phyloP scores from a whole-genome alignment of 1,140 invertebrate genomes.

The Dreissena polymorpha region DNA sequence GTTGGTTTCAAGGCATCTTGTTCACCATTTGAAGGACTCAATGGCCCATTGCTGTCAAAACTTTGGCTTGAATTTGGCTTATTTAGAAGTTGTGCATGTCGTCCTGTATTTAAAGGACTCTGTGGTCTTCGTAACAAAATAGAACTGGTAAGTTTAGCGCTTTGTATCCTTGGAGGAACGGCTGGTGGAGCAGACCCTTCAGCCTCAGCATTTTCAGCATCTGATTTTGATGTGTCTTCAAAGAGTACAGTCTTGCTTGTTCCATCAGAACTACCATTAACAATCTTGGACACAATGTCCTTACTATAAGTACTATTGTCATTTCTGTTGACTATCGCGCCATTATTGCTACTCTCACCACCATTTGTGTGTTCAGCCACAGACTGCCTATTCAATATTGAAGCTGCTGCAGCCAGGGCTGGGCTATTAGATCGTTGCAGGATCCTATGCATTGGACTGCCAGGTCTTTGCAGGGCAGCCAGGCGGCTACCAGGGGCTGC shows the following conservation, averaged over 20 bases:
- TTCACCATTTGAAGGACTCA: conserved; percentile 4
- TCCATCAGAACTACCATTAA: too few relatives aligned
- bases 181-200: neutral
- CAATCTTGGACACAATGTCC: too few relatives aligned
- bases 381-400: conserved; percentile 23
- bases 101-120: conserved; percentile 44
- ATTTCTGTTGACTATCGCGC: too few relatives aligned
- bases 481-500: conserved; percentile 39
- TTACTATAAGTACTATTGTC: too few relatives aligned
- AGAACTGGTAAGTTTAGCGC: conserved; percentile 35
- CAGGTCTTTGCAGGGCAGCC: conserved; percentile 53
- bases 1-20: neutral
- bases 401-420: conserved; percentile 29
- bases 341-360: too few relatives aligned
- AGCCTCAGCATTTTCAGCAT: conserved; percentile 1
- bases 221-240: neutral
- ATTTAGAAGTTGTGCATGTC: conserved; percentile 14
- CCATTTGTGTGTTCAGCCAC: neutral
- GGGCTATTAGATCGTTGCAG: conserved; percentile 40
- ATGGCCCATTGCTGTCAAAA: conserved; percentile 11
- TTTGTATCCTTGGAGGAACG: conserved; percentile 39
- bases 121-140: conserved; percentile 42
- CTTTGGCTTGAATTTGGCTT: conserved; percentile 9
- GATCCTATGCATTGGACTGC: conserved; percentile 49
- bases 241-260: too few relatives aligned